Evolutionary conservation across 1,140 invertebrate genomes (phyloP).

Genomic region (Phocides pigmalion): DNA sequence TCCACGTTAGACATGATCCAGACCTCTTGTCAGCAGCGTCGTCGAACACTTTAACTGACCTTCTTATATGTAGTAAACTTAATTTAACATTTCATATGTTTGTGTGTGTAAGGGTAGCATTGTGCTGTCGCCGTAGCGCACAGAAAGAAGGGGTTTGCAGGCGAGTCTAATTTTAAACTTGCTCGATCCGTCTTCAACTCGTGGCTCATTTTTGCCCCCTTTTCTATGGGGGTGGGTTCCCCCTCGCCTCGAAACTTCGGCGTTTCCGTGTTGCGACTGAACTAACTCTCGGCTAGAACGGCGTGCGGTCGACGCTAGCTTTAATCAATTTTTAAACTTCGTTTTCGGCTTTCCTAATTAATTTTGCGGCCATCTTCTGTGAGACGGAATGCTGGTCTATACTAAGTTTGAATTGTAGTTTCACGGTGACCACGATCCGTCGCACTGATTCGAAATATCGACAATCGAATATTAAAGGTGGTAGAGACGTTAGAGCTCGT

Average conservation of each 20-base stretch:
- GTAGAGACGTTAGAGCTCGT: no score
- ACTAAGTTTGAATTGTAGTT: no score
- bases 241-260: constrained; percentile 64
- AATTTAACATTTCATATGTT: no score
- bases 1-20: no score
- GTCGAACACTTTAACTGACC: no score
- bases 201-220: constrained; percentile 59
- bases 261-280: constrained; percentile 61
- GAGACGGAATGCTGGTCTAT: constrained; percentile 14
- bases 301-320: constrained; percentile 61
- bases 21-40: no score
- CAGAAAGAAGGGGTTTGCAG: constrained; percentile 23
- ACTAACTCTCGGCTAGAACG: constrained; percentile 55
- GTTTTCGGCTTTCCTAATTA: constrained; percentile 66
- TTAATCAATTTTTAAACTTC: constrained; percentile 80
- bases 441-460: no score
- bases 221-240: constrained; percentile 11
- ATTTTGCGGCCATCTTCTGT: constrained; percentile 46
- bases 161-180: constrained; percentile 66
- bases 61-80: no score
- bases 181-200: constrained; percentile 65
- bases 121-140: background rate
- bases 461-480: no score
- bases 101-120: no score
- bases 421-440: no score